A percentile compares a stretch with the other conserved stretches of the same genome.
Conservation (phyloP, 2,888 invertebrate genomes). For the Dynastes grantii region DNA sequence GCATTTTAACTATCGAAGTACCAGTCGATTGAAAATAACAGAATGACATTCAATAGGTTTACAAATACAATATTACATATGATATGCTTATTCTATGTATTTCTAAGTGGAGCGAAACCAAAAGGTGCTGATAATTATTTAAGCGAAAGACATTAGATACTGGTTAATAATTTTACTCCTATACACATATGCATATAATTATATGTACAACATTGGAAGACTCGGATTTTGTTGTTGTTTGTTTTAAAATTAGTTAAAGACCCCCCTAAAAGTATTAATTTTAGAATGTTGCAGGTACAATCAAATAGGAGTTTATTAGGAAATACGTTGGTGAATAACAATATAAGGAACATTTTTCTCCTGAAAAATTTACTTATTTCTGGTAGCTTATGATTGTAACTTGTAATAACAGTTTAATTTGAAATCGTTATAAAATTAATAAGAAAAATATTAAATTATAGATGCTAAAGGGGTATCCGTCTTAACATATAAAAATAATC, state of each 20-base stretch:
- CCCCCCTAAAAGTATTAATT: constrained; percentile 17
- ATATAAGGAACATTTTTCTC: neutral
- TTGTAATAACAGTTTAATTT: neutral
- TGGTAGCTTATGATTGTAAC: neutral
- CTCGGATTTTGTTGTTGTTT: constrained; percentile 50
- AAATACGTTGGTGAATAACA: neutral
- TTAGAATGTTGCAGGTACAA: constrained; percentile 42
- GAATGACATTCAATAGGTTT: constrained; percentile 14
- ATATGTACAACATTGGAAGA: constrained; percentile 47
- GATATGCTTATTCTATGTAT: constrained; percentile 53
- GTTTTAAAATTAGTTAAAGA: constrained; percentile 3
- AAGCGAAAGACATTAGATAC: neutral
- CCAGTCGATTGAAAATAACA: constrained; percentile 3
- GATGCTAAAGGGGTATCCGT: too few relatives aligned
- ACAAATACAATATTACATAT: constrained; percentile 41
- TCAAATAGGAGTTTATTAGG: constrained; percentile 6
- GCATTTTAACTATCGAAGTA: constrained; percentile 18
- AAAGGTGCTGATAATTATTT: constrained; percentile 1
- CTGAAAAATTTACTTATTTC: neutral
- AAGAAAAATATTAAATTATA: neutral
- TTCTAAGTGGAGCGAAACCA: constrained; percentile 24
- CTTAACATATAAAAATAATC: too few relatives aligned
- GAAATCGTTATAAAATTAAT: neutral
- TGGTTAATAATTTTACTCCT: neutral
- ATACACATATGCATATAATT: neutral